phyloP scores from a whole-genome alignment of 1,140 invertebrate genomes.

The Drosophila asahinai region DNA sequence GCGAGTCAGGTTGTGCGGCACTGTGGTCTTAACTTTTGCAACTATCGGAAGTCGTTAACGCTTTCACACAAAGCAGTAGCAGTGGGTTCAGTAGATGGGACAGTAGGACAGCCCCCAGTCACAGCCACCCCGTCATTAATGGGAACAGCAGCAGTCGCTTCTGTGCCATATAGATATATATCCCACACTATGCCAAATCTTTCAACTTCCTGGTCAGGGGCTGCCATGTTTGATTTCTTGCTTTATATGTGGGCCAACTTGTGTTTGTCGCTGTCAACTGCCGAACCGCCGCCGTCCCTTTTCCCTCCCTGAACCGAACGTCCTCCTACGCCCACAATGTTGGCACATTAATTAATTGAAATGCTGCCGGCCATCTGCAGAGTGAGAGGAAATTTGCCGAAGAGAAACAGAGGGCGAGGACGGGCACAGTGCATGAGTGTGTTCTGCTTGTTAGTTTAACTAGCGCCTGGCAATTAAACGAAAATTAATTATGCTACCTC shows the following conservation, averaged over 20 bases:
- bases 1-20: background rate
- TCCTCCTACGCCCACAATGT: conserved; percentile 66
- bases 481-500: conserved; percentile 81
- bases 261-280: conserved; percentile 69
- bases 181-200: conserved; percentile 29
- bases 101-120: conserved; percentile 25
- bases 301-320: background rate
- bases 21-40: conserved; percentile 62
- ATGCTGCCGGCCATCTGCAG: conserved; percentile 62
- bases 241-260: conserved; percentile 80
- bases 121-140: conserved; percentile 56
- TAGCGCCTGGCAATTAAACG: conserved; percentile 80
- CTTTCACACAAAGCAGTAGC: conserved; percentile 56
- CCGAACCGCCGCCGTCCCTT: conserved; percentile 2
- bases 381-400: conserved; percentile 7
- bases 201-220: conserved; percentile 48
- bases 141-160: conserved; percentile 43
- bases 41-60: conserved; percentile 81
- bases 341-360: conserved; percentile 83
- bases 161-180: conserved; percentile 1
- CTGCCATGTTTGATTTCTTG: conserved; percentile 81
- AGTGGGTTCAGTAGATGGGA: conserved; percentile 22
- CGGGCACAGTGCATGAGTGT: conserved; percentile 52
- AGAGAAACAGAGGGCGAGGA: background rate
- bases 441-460: conserved; percentile 81